These are phyloP conservation scores for Chondrilla cf. caribensis DNA, from an alignment of 37 sponge, comb jelly and placozoan species.

Conservation along the genomic window DNA sequence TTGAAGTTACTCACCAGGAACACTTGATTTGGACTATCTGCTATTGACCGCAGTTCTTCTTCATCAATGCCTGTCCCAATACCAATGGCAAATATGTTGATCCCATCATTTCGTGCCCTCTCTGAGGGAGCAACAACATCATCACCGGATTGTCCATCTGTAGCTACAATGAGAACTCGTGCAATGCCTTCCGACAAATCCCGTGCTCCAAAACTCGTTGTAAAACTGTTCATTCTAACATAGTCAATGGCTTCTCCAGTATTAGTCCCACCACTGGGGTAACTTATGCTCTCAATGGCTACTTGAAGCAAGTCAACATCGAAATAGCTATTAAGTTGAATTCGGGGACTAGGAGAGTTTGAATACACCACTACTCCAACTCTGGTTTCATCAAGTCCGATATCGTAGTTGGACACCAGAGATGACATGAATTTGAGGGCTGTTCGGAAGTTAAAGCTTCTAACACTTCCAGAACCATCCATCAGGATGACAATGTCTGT, in stretches of 20 bases:
- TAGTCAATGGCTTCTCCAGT: background rate
- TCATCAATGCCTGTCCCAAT: conserved; percentile 4
- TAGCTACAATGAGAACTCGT: conserved; percentile 16
- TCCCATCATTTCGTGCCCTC: background rate
- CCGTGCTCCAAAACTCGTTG: background rate
- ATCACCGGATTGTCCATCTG: conserved; percentile 16
- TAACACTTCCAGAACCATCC: conserved; percentile 24
- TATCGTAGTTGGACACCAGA: background rate
- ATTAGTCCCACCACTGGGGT: conserved; percentile 14
- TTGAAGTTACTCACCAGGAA: background rate
- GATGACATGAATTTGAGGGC: background rate
- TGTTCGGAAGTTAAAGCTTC: background rate
- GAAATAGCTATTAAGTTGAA: background rate
- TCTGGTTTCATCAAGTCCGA: background rate
- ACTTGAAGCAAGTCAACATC: background rate
- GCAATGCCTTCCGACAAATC: background rate
- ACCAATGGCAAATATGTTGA: conserved; percentile 2
- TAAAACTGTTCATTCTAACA: background rate
- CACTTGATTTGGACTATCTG: background rate
- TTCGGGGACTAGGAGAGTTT: background rate
- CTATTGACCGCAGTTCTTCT: background rate
- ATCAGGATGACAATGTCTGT: conserved; percentile 20
- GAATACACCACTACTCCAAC: conserved; percentile 7
- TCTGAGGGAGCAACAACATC: background rate
- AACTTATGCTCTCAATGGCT: conserved; percentile 4